Base-by-base conservation (phyloP, 2,113 vertebrate genomes). In the Platanista minor region DNA sequence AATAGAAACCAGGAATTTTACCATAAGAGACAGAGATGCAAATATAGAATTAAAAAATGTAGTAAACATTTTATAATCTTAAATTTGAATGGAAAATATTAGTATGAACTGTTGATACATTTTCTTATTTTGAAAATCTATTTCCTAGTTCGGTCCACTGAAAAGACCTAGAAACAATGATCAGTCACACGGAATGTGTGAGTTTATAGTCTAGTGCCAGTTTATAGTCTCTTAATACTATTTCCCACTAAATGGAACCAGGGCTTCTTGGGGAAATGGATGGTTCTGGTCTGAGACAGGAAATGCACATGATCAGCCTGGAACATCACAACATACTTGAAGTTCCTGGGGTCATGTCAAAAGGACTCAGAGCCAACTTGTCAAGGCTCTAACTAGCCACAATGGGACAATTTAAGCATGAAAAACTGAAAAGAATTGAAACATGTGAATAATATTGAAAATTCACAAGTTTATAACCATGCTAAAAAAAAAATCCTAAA, bases 41-140 rank as follows among this genome's bases (percentile, higher is more conserved):
- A 74, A 83, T 69, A 74, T 21, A 88, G 90, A 84, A 86, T 43
- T n/a, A 8, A 39, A 61, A 91, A 62, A 81, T 23, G 75, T 46
- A 88, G 25, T 69, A n/a, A 92, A 27, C 41, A 71, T 57, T 84
- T n/a, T 95, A 27, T 29, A 39, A 49, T 72, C 49, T 84, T 77
- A 78, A 78, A 72, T 78, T 85, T 96, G 75, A 67, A 57, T 81
- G 27, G 25, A 77, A 95, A 84, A 72, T 86, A 49, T 95, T 46
- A 67, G 39, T 74, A n/a, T 77, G n/a, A 82, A 72, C 14, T 80
- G 8, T 62, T 54, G 61, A 62, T 27, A 91, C 1, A 41, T 69
- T 84, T 75, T 88, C 52, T 81, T 74, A 75, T 77, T 61, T 62
- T 67, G 36, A 81, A 86, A 86, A 18, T 14, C 27, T 66, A 2